phyloP scores from a whole-genome alignment of 2,888 invertebrate species.

The Macropis europaea region DNA sequence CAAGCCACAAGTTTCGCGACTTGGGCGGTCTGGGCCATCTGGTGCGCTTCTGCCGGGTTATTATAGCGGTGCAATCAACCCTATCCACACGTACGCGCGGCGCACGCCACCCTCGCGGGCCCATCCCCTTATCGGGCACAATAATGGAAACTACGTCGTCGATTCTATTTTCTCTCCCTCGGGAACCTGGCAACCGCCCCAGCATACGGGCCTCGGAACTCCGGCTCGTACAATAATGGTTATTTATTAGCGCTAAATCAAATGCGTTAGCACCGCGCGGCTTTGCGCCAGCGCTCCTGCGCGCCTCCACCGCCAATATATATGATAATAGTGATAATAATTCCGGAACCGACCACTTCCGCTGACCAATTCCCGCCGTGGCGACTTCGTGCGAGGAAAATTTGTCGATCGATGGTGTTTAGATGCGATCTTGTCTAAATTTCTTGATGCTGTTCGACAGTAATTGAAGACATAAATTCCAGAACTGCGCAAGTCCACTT shows the following conservation, averaged over 20 bases:
- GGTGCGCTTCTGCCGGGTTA: slow-evolving; percentile 67
- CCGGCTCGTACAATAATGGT: slow-evolving; percentile 76
- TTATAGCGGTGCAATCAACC: slow-evolving; percentile 73
- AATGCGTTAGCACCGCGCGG: slow-evolving; percentile 73
- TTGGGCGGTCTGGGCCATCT: slow-evolving; percentile 56
- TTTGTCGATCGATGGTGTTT: no score
- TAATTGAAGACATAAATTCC: no score
- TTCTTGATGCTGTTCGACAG: no score
- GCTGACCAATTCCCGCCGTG: slow-evolving; percentile 39
- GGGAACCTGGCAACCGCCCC: slow-evolving; percentile 66
- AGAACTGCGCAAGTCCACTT: no score
- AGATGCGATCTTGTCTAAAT: no score
- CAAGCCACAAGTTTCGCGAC: slow-evolving; percentile 24
- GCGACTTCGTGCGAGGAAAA: no score
- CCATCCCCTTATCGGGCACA: slow-evolving; percentile 71
- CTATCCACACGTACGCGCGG: slow-evolving; percentile 60
- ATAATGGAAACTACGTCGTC: slow-evolving; percentile 79
- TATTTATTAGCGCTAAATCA: slow-evolving; percentile 79
- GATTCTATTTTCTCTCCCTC: slow-evolving; percentile 79
- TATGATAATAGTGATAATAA: slow-evolving; percentile 79
- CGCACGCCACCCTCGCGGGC: slow-evolving; percentile 54
- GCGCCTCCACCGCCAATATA: slow-evolving; percentile 69
- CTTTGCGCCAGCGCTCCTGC: slow-evolving; percentile 43
- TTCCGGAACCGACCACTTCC: slow-evolving; percentile 73
- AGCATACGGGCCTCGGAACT: slow-evolving; percentile 48